Evolutionary conservation across 2,113 vertebrate genomes (phyloP).

Genomic region (Rhinolophus ferrumequinum): DNA sequence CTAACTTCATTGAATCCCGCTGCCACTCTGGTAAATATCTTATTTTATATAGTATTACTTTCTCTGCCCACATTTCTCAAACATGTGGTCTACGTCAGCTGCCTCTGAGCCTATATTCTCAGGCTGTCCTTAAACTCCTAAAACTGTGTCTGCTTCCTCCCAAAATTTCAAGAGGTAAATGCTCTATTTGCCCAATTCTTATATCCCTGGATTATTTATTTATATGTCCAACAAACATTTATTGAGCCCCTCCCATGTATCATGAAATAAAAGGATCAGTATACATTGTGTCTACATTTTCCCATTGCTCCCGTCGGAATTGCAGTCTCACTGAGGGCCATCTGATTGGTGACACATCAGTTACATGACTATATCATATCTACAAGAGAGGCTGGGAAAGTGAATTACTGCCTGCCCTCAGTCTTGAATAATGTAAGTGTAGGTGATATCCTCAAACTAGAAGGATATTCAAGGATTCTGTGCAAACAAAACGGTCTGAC

Average conservation of each 20-base stretch:
- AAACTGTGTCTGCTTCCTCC: background rate
- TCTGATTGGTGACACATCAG: background rate
- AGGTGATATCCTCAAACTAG: background rate
- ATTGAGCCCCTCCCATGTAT: background rate
- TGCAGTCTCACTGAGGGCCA: background rate
- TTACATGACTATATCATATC: background rate
- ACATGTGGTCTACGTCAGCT: background rate
- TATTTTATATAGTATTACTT: background rate
- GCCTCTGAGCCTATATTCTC: background rate
- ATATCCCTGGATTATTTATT: background rate
- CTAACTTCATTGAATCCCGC: background rate
- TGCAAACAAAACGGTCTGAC: background rate
- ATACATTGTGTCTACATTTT: background rate
- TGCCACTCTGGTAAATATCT: background rate
- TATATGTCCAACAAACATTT: background rate
- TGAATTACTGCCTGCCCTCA: background rate
- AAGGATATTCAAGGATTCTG: background rate
- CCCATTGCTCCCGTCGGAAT: background rate
- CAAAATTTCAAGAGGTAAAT: background rate
- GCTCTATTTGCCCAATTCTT: background rate
- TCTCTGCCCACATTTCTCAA: slow-evolving; percentile 1
- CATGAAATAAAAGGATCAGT: background rate
- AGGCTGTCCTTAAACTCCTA: background rate
- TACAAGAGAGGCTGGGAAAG: background rate
- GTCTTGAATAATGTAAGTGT: background rate